Percentiles rank a stretch among this genome's conserved stretches.
These are phyloP conservation scores for Actinostola sp. DNA, from an alignment of 92 coral and sea anemone species.

Conservation along the genomic window DNA sequence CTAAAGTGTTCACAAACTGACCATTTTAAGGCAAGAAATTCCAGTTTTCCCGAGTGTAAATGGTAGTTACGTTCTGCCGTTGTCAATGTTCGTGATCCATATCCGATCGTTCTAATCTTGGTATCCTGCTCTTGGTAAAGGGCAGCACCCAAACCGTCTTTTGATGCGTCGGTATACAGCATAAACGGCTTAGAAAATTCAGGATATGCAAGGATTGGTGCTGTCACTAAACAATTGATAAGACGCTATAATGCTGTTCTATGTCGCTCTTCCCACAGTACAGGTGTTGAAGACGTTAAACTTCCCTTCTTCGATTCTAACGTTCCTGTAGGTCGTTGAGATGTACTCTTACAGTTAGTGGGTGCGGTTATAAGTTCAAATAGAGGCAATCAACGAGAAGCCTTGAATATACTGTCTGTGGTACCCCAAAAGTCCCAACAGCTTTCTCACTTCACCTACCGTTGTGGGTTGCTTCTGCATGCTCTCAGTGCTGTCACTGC, in stretches of 20 bases:
- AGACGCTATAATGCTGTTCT: neutral
- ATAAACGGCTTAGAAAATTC: slow-evolving; percentile 34
- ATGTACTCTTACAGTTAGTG: no score
- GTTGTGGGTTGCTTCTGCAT: slow-evolving; percentile 48
- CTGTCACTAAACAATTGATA: neutral
- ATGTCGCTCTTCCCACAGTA: slow-evolving; percentile 31
- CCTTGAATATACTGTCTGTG: slow-evolving; percentile 59
- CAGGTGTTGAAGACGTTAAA: neutral
- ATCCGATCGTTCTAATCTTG: slow-evolving; percentile 31
- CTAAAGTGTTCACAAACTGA: slow-evolving; percentile 54
- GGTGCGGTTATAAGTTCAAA: slow-evolving; percentile 46
- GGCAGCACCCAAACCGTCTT: slow-evolving; percentile 40
- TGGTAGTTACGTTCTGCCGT: slow-evolving; percentile 51
- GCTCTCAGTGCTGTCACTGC: slow-evolving; percentile 41
- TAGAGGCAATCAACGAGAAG: slow-evolving; percentile 61
- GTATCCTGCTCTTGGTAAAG: slow-evolving; percentile 40
- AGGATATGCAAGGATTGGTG: slow-evolving; percentile 40
- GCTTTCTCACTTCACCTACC: slow-evolving; percentile 61
- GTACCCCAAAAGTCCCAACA: slow-evolving; percentile 64
- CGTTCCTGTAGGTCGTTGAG: no score
- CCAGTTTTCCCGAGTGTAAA: slow-evolving; percentile 48
- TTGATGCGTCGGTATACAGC: slow-evolving; percentile 45
- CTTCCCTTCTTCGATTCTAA: neutral
- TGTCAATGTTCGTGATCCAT: slow-evolving; percentile 44
- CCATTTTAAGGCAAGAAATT: slow-evolving; percentile 66